Base-by-base conservation (phyloP, 2,797 vertebrate genomes). In the Anomalospiza imberbis region DNA sequence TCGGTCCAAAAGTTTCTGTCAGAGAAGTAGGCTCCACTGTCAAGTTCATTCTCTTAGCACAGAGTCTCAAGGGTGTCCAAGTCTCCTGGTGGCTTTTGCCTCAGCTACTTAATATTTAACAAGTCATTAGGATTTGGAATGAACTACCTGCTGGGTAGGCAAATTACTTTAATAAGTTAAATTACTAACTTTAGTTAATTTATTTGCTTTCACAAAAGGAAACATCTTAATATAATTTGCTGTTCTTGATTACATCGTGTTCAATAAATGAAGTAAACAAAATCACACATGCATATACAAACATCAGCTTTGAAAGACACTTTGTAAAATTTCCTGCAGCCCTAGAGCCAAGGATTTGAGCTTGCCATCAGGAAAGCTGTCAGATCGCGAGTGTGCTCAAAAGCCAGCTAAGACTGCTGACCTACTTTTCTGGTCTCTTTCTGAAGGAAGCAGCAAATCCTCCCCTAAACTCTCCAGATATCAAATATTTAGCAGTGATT, bases 91-190 rank as follows among this genome's bases (percentile, higher is more conserved):
- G 0, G 32, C 32, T 85, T 94, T 88, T 75, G 26, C 82, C 50
- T 94, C 68, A 83, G 57, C 88, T 91, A 32, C 62, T 94, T 91
- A 89, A 83, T 91, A 92, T 91, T 92, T 95, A 86, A 70, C 55
- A 95, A 85, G 77, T 74, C 50, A 77, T 89, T 89, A 91, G 31
- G 57, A 66, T 87, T 93, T 77, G 77, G 54, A 92, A 85, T 72
- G 31, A 92, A 51, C 48, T 96, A 91, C 93, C 91, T 96, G 89
- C 94, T 97, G 92, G 65, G 95, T 65, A 80, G 74, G 84, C 60
- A 95, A 93, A 94, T 95, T 92, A 68, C 88, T 88, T 96, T 94
- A 96, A 92, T 92, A 94, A 95, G 77, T 89, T 93, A 85, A 96
- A 89, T 94, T 36, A 77, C 72, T 66, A 85, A 93, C 55, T 92